A percentile compares a stretch with the other conserved stretches of the same genome.
phyloP scores from a whole-genome alignment of 2,797 vertebrate genomes.

The Takifugu rubripes region DNA sequence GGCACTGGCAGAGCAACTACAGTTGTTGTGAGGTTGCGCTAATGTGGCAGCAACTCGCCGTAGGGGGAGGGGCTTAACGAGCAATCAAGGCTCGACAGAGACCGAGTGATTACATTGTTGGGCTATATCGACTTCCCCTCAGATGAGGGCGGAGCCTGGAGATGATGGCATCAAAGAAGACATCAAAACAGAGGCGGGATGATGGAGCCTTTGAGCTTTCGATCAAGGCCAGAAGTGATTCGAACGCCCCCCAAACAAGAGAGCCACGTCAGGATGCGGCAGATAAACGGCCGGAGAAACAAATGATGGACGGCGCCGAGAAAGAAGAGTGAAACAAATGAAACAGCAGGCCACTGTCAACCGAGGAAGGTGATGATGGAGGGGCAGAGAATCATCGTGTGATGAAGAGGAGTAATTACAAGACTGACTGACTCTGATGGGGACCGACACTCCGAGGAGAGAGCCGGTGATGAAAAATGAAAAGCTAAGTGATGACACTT shows the following conservation, averaged over 20 bases:
- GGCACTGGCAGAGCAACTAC: constrained; percentile 9
- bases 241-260: constrained; percentile 32
- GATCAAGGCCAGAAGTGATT: constrained; percentile 27
- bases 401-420: constrained; percentile 58
- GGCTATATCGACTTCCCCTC: background rate
- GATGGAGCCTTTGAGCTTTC: constrained; percentile 28
- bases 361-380: constrained; percentile 29
- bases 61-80: background rate
- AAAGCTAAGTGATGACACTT: constrained; percentile 49
- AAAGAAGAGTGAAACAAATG: constrained; percentile 25
- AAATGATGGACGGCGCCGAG: constrained; percentile 14
- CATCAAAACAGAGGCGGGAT: constrained; percentile 19
- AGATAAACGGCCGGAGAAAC: background rate
- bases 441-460: constrained; percentile 29
- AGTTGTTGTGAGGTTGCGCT: background rate
- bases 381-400: constrained; percentile 25
- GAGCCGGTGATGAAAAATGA: constrained; percentile 55
- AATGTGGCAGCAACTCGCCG: background rate
- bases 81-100: background rate
- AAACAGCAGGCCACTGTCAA: constrained; percentile 31
- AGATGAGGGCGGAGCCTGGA: too few species aligned
- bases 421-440: constrained; percentile 48
- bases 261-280: constrained; percentile 17
- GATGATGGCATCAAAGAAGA: background rate
- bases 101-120: background rate